Percentiles rank a stretch among this genome's conserved stretches.
These are phyloP conservation scores for Lordiphosa stackelbergi DNA, from an alignment of 1,140 invertebrate genomes.

Conservation along the genomic window DNA sequence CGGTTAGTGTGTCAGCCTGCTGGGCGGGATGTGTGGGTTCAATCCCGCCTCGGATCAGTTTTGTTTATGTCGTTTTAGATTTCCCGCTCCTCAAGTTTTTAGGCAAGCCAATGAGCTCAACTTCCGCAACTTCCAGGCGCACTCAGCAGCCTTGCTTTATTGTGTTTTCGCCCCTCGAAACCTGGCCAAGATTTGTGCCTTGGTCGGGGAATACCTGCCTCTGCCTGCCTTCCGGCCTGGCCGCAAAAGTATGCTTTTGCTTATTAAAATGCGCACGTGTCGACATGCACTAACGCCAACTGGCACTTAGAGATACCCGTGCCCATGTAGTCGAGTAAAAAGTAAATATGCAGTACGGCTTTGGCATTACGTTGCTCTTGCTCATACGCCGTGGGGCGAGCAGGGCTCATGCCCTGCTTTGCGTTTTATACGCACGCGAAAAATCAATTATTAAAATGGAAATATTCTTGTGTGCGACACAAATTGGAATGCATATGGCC, in stretches of 20 bases:
- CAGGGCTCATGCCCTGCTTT: conserved; percentile 13
- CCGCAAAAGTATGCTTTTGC: conserved; percentile 11
- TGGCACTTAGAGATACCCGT: conserved; percentile 59
- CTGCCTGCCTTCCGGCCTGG: conserved; percentile 11
- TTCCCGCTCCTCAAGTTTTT: no score
- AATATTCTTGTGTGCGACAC: conserved; percentile 37
- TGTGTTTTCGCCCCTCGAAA: conserved; percentile 1
- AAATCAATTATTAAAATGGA: conserved; percentile 75
- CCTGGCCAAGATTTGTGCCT: conserved; percentile 44
- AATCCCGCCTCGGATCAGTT: no score
- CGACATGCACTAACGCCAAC: conserved; percentile 60
- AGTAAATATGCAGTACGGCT: conserved; percentile 41
- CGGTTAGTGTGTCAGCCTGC: no score
- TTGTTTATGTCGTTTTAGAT: no score
- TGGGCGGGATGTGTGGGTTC: no score
- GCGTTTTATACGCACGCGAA: conserved; percentile 57
- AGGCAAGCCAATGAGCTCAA: background rate
- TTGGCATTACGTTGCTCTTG: conserved; percentile 42
- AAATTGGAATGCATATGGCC: conserved; percentile 54
- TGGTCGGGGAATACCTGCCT: conserved; percentile 27
- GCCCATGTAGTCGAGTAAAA: conserved; percentile 18
- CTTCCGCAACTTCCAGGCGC: conserved; percentile 2
- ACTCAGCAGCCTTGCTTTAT: conserved; percentile 20
- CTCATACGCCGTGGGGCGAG: conserved; percentile 44
- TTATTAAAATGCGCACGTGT: conserved; percentile 72